phyloP scores from a whole-genome alignment of 2,797 vertebrate genomes.

The Gambusia yucatana region DNA sequence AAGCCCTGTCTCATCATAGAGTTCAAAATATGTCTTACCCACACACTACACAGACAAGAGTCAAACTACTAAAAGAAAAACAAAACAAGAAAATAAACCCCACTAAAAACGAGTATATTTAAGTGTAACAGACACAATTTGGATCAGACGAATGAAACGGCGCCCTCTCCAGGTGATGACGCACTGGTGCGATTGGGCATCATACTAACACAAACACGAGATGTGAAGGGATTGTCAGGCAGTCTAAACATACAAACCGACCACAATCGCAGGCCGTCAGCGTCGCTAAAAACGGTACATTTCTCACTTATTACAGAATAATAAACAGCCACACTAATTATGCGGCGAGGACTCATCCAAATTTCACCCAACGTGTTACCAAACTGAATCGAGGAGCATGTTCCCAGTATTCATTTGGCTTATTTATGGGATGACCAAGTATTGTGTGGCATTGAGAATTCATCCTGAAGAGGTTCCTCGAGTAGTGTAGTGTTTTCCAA shows the following conservation, averaged over 20 bases:
- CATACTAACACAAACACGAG: conserved; percentile 19
- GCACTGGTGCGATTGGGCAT: conserved; percentile 35
- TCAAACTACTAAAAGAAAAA: conserved; percentile 51
- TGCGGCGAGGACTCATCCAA: conserved; percentile 33
- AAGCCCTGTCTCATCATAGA: conserved; percentile 62
- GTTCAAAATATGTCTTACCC: conserved; percentile 57
- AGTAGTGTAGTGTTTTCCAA: conserved; percentile 62
- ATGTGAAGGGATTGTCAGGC: conserved; percentile 70
- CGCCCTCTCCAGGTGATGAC: conserved; percentile 27
- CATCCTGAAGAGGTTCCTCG: conserved; percentile 52
- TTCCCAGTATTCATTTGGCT: conserved; percentile 64
- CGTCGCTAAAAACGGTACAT: conserved; percentile 35
- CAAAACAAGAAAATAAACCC: conserved; percentile 16
- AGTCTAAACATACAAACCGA: conserved; percentile 60
- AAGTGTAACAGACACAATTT: conserved; percentile 66
- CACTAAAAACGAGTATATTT: conserved; percentile 30
- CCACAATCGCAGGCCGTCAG: conserved; percentile 68
- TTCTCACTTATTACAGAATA: conserved; percentile 46
- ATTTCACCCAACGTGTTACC: conserved; percentile 33
- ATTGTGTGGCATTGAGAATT: conserved; percentile 54
- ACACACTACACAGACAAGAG: conserved; percentile 59
- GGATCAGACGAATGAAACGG: conserved; percentile 48
- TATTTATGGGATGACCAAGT: conserved; percentile 57
- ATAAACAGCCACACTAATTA: conserved; percentile 47
- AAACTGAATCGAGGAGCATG: conserved; percentile 37